Percentiles rank a stretch among this genome's conserved stretches.
Conservation (phyloP, 2,113 vertebrate genomes). For the Heliornis fulica region DNA sequence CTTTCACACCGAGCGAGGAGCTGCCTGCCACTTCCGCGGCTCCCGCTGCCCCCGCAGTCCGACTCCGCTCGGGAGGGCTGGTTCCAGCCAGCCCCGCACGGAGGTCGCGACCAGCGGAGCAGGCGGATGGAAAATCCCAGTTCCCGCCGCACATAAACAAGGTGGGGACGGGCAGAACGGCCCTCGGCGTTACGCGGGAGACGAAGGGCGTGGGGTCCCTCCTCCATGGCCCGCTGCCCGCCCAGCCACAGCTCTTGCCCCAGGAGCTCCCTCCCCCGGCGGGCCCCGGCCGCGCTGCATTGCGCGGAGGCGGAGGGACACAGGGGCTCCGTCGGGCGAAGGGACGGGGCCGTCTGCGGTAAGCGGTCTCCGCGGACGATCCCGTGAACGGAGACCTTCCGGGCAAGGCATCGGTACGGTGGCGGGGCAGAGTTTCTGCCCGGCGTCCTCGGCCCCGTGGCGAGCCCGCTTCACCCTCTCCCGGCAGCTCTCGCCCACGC, state of each 20-base stretch:
- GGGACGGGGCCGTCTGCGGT: neutral
- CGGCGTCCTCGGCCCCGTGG: neutral
- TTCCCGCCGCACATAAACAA: slow-evolving; percentile 40
- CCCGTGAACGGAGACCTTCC: too few relatives aligned
- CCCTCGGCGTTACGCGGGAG: neutral
- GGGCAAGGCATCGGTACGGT: neutral
- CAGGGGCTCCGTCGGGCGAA: neutral
- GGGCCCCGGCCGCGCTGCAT: neutral
- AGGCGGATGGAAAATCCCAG: slow-evolving; percentile 57
- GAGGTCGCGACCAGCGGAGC: neutral
- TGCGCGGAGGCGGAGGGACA: neutral
- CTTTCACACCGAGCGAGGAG: neutral
- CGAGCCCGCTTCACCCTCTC: neutral
- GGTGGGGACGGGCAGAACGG: slow-evolving; percentile 34
- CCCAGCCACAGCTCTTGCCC: neutral
- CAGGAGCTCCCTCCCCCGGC: neutral
- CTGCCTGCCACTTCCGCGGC: neutral
- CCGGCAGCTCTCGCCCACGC: slow-evolving; percentile 27
- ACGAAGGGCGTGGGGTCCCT: slow-evolving; percentile 37
- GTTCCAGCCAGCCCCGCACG: neutral
- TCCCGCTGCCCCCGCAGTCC: neutral
- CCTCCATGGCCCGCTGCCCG: slow-evolving; percentile 12
- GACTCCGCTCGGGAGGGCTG: neutral
- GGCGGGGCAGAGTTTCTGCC: neutral
- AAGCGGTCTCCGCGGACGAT: neutral